phyloP scores from a whole-genome alignment of 2,888 invertebrate species.

The Dichetophora obliterata region DNA sequence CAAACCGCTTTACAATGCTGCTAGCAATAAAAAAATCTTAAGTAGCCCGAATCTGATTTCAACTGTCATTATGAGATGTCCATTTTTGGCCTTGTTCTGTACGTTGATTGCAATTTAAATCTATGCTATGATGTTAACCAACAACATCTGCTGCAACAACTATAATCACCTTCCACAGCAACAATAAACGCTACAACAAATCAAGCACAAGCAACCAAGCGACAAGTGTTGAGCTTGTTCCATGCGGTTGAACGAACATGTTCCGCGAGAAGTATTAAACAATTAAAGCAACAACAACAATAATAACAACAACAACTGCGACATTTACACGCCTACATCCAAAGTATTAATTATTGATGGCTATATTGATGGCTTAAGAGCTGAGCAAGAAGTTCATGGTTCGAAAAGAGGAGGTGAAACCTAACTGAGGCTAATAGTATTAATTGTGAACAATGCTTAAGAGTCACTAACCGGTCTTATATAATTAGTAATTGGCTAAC shows the following conservation, averaged over 20 bases:
- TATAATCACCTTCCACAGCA: not conserved
- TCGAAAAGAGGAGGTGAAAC: not conserved
- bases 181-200: not conserved
- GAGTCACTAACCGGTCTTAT: not conserved
- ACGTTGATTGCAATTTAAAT: not conserved
- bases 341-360: not conserved
- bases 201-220: not conserved
- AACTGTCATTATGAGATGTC: too few relatives aligned
- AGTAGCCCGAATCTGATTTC: too few relatives aligned
- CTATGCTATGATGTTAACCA: not conserved
- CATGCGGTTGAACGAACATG: not conserved
- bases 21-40: too few relatives aligned
- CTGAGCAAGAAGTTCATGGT: too few relatives aligned
- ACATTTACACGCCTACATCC: not conserved
- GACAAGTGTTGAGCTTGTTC: not conserved
- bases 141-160: not conserved
- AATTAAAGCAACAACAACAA: not conserved
- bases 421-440: not conserved
- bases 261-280: not conserved
- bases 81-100: not conserved
- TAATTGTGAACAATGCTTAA: not conserved
- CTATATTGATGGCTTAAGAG: not conserved
- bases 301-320: not conserved
- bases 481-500: not conserved
- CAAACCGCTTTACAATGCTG: too few relatives aligned